Conservation (phyloP, 2,888 invertebrate species). For the Fissipunctia ypsillon region DNA sequence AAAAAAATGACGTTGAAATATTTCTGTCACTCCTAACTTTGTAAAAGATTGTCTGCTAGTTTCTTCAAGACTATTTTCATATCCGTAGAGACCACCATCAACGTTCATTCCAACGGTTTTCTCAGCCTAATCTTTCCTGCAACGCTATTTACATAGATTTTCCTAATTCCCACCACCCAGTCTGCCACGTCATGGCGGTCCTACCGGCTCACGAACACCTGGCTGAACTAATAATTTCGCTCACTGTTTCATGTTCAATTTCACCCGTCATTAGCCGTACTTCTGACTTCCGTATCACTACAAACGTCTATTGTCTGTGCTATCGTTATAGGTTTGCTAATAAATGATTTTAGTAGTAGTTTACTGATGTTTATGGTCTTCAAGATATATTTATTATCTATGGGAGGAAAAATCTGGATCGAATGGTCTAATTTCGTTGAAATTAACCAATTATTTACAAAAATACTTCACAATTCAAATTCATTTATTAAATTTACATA, state of each 20-base stretch:
- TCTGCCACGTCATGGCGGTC: slow-evolving; percentile 50
- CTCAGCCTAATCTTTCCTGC: slow-evolving; percentile 6
- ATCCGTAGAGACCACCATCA: slow-evolving; percentile 9
- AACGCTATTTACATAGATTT: slow-evolving; percentile 1
- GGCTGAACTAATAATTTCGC: slow-evolving; percentile 80
- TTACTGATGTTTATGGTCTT: neutral
- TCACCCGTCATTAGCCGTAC: slow-evolving; percentile 72
- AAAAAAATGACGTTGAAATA: too few relatives aligned
- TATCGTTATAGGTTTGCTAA: slow-evolving; percentile 26
- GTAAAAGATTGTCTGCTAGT: neutral
- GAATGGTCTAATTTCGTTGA: neutral
- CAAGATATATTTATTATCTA: neutral
- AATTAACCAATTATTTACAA: neutral
- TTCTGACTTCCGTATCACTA: slow-evolving; percentile 68
- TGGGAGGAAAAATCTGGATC: neutral
- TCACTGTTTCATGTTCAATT: slow-evolving; percentile 74
- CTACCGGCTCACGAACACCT: slow-evolving; percentile 73
- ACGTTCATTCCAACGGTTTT: neutral
- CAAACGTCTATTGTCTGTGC: slow-evolving; percentile 48
- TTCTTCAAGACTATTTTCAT: neutral
- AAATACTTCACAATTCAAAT: too few relatives aligned
- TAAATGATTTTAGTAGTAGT: slow-evolving; percentile 23
- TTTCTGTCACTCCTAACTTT: neutral
- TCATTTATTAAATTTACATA: too few relatives aligned
- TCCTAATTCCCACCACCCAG: neutral